Evolutionary conservation across 1,140 invertebrate genomes (phyloP).

Genomic region (Zeugodacus cucurbitae): DNA sequence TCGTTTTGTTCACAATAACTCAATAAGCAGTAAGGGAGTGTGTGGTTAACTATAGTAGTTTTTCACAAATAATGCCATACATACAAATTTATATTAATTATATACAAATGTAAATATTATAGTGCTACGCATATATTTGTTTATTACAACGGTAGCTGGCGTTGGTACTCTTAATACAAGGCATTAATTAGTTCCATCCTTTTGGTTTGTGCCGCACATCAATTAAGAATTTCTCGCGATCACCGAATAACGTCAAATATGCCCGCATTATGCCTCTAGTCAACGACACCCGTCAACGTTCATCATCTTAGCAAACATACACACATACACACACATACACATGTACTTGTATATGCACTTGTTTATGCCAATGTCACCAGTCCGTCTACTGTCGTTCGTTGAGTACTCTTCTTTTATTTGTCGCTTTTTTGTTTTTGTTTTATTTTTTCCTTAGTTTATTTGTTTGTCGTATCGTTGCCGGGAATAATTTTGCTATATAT

Average conservation of each 20-base stretch:
- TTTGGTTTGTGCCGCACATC: neutral
- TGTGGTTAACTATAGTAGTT: too few relatives aligned
- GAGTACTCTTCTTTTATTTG: neutral
- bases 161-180: neutral
- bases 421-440: neutral
- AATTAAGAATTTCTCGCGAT: slow-evolving; percentile 18
- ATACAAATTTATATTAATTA: neutral
- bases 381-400: slow-evolving; percentile 4
- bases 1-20: neutral
- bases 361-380: slow-evolving; percentile 19
- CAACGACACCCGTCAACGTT: neutral
- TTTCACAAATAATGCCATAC: neutral
- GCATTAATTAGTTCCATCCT: slow-evolving; percentile 10
- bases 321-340: neutral
- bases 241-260: neutral
- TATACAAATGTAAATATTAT: too few relatives aligned
- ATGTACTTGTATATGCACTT: neutral
- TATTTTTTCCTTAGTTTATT: neutral
- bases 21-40: too few relatives aligned
- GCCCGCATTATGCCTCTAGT: neutral
- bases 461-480: slow-evolving; percentile 16
- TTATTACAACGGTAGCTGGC: neutral
- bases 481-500: slow-evolving; percentile 25
- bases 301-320: neutral
- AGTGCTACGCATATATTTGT: neutral